Conservation (phyloP, 2,797 vertebrate genomes). For the Benthosema pterotum region DNA sequence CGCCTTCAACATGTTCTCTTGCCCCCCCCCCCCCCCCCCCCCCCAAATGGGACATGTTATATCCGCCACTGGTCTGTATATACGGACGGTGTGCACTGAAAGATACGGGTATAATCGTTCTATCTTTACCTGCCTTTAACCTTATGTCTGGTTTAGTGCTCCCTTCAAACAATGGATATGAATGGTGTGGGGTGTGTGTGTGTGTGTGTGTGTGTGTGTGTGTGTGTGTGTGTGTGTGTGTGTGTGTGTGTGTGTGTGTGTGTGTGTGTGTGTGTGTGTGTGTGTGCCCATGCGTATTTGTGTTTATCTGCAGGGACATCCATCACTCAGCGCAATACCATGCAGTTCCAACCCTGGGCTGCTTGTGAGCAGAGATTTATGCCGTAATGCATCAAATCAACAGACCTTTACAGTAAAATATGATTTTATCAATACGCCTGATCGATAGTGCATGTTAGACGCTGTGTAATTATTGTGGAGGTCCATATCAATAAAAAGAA, state of each 20-base stretch:
- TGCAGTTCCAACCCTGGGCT: conserved; percentile 56
- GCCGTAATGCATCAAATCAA: conserved; percentile 74
- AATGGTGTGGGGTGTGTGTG: conserved; percentile 39
- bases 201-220: conserved; percentile 9
- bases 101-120: conserved; percentile 64
- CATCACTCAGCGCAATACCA: conserved; percentile 66
- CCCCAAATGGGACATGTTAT: too few species aligned
- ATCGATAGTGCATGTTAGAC: conserved; percentile 80
- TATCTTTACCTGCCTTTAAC: conserved; percentile 67
- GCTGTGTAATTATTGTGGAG: conserved; percentile 81
- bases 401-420: conserved; percentile 84
- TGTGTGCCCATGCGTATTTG: conserved; percentile 30
- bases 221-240: conserved; percentile 31
- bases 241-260: conserved; percentile 55
- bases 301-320: conserved; percentile 64
- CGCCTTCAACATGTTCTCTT: too few species aligned
- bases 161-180: conserved; percentile 61
- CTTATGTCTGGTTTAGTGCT: conserved; percentile 46
- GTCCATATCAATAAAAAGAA: conserved; percentile 80
- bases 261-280: conserved; percentile 9
- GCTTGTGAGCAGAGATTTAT: conserved; percentile 73
- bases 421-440: conserved; percentile 83
- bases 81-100: conserved; percentile 44
- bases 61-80: conserved; percentile 56
- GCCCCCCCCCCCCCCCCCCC: too few species aligned